Base-by-base conservation (phyloP, 2,113 vertebrate species). In the Megalops atlanticus region DNA sequence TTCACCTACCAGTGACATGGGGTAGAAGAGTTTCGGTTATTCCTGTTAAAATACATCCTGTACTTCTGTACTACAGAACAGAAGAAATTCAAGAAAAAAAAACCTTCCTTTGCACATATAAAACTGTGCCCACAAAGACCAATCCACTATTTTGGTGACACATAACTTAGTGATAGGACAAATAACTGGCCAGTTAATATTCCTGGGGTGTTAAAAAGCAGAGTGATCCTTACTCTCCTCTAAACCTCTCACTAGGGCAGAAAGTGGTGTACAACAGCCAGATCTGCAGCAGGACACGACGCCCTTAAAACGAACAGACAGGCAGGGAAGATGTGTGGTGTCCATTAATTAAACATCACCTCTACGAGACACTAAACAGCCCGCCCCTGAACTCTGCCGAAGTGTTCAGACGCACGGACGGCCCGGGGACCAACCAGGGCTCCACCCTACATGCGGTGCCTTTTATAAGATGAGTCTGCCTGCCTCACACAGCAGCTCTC, bases 291-390 rank as follows among this genome's bases (percentile, higher is more conserved):
- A 38, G 81, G 75, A 82, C 43, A 18, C 40, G 78, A 77, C 41
- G 49, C 45, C 79, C 81, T 84, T 82, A 78, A 89, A 31, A 86
- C 88, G 84, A 89, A 64, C 39, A 4, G 80, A 84, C 82, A 81
- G 83, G 86, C 70, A 74, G 41, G 86, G 5, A 54, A 31, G 69
- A 87, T 4, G 12, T 79, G 79, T 86, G 77, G 74, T 39, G 74
- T 10, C 68, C 24, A 90, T 90, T 87, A 91, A 91, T 91, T 89
- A 88, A 85, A 86, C 86, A 91, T 85, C 76, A 27, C 15, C 76
- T 84, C 86, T 84, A 89, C 87, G 84, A 89, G 85, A 89, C 87
- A 87, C 88, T 88, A 86, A 90, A 86, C 85, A 90, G 86, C 88
- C 88, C 87, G 79, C 85, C 86, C 74, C 83, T 85, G 14, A 45